Evolutionary conservation across 2,113 vertebrate genomes (phyloP).

Genomic region (Peromyscus polionotus): DNA sequence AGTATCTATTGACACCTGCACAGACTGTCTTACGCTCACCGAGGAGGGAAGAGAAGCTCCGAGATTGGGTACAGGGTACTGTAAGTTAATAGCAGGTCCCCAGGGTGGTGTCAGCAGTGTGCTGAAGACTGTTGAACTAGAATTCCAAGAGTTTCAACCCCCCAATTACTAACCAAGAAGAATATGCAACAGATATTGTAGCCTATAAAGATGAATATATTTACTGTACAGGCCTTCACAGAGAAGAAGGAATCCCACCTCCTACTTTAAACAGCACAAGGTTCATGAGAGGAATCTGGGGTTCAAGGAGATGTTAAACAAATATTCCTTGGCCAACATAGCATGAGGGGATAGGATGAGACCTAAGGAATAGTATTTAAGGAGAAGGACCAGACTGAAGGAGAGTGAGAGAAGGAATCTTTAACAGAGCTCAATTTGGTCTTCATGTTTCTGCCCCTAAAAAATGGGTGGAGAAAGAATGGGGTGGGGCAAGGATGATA

Average conservation of each 20-base stretch:
- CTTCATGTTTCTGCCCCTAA: not conserved
- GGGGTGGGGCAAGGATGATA: accelerated
- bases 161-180: not conserved
- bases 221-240: not conserved
- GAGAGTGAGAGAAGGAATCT: not conserved
- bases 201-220: not conserved
- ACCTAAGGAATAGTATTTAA: not conserved
- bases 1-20: not conserved
- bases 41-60: not conserved
- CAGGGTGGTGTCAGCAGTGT: not conserved
- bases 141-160: not conserved
- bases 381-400: not conserved
- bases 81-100: not conserved
- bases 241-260: not conserved
- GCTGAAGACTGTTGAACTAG: not conserved
- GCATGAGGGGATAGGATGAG: not conserved
- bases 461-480: not conserved
- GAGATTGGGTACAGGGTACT: not conserved
- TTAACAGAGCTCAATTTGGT: not conserved
- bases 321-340: not conserved
- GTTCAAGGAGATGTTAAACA: not conserved
- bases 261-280: not conserved
- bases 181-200: not conserved
- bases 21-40: not conserved
- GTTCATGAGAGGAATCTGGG: not conserved